These are phyloP conservation scores for Spizella passerina DNA, from an alignment of 2,797 vertebrate species.

Conservation along the genomic window DNA sequence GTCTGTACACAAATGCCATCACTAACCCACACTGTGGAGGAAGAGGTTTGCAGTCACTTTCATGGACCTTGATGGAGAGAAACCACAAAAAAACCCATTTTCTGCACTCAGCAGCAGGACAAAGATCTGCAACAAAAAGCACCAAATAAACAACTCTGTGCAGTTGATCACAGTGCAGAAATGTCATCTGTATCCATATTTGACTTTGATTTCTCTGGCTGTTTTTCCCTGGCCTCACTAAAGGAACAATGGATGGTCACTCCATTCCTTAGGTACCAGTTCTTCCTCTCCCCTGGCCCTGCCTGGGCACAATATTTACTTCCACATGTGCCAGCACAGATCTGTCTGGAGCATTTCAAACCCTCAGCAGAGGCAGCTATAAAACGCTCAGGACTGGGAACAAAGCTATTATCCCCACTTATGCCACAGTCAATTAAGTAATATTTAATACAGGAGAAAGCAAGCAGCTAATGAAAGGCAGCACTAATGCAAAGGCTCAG, in stretches of 20 bases:
- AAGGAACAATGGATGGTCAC: too few relatives aligned
- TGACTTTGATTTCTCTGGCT: not conserved
- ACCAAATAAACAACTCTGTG: not conserved
- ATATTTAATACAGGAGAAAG: constrained; percentile 41
- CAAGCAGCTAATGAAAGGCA: constrained; percentile 38
- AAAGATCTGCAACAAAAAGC: not conserved
- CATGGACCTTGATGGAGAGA: not conserved
- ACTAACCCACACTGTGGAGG: accelerated
- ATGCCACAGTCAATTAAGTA: constrained; percentile 27
- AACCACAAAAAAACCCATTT: not conserved
- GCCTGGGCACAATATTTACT: not conserved
- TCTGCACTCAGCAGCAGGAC: not conserved
- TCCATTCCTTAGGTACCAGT: not conserved
- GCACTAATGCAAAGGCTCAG: constrained; percentile 35
- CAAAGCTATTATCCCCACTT: not conserved
- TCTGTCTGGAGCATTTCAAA: not conserved
- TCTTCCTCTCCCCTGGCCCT: not conserved
- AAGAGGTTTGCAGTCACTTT: not conserved
- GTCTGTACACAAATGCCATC: not conserved
- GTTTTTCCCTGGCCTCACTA: not conserved
- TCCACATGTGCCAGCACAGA: accelerated
- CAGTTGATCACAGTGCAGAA: not conserved
- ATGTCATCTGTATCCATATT: not conserved
- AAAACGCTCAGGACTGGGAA: not conserved
- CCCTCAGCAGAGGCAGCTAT: not conserved